Percentiles rank a stretch among this genome's conserved stretches.
Conservation (phyloP, 2,797 vertebrate species). For the Bucorvus abyssinicus region DNA sequence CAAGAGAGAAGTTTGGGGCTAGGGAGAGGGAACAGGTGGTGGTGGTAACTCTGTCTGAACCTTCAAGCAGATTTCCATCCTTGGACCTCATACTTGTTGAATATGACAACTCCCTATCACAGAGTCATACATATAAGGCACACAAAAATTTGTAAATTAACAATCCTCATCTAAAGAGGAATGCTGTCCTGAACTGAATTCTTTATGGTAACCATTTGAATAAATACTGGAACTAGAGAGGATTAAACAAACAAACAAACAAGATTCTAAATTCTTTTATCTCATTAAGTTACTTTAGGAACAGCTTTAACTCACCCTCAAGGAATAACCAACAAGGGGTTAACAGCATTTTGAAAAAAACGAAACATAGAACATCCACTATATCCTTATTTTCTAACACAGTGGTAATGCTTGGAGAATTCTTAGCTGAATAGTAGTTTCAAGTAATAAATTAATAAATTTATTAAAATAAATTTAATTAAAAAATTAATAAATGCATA, state of each 20-base stretch:
- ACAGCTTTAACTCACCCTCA: not conserved
- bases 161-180: not conserved
- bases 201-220: not conserved
- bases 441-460: slow-evolving; percentile 19
- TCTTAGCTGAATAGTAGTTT: not conserved
- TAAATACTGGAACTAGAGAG: not conserved
- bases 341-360: slow-evolving; percentile 24
- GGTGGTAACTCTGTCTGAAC: not conserved
- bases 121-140: not conserved
- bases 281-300: not conserved
- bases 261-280: not conserved
- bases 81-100: not conserved
- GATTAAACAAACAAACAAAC: not conserved
- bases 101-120: not conserved
- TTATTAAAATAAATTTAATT: too few species aligned
- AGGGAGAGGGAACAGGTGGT: accelerated
- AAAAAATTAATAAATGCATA: slow-evolving; percentile 2
- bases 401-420: slow-evolving; percentile 16
- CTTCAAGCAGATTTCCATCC: not conserved
- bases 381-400: not conserved
- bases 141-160: not conserved
- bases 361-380: not conserved
- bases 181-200: not conserved
- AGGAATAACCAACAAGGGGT: not conserved
- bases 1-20: not conserved